phyloP scores from a whole-genome alignment of 2,113 vertebrate species.

The Notothenia rossii region DNA sequence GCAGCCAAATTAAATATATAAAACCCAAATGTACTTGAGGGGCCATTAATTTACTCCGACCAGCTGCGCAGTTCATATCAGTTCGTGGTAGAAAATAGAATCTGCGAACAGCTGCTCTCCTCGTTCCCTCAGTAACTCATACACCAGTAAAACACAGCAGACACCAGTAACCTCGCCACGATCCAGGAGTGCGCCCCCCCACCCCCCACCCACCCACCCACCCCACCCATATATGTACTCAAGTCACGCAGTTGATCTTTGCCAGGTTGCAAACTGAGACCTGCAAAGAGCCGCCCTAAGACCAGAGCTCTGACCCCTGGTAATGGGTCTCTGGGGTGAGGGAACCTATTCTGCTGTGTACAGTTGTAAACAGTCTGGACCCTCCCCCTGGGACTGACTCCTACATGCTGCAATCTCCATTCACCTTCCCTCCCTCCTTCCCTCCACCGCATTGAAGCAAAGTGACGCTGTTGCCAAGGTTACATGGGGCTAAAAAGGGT shows the following conservation, averaged over 20 bases:
- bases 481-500: slow-evolving; percentile 16
- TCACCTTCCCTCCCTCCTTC: slow-evolving; percentile 24
- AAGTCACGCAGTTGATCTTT: slow-evolving; percentile 52
- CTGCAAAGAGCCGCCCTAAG: slow-evolving; percentile 23
- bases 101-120: slow-evolving; percentile 15
- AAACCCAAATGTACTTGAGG: not conserved
- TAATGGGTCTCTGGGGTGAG: slow-evolving; percentile 56
- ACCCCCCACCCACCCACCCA: not conserved
- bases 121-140: not conserved
- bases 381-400: slow-evolving; percentile 43
- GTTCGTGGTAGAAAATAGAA: slow-evolving; percentile 15
- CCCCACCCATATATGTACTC: slow-evolving; percentile 23
- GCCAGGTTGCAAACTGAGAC: slow-evolving; percentile 42
- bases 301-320: slow-evolving; percentile 55
- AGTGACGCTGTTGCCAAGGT: slow-evolving; percentile 68
- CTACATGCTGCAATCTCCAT: slow-evolving; percentile 21
- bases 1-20: slow-evolving; percentile 17
- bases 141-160: slow-evolving; percentile 12
- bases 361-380: slow-evolving; percentile 54
- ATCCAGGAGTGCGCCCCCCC: not conserved
- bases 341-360: slow-evolving; percentile 26
- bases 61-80: slow-evolving; percentile 22
- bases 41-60: slow-evolving; percentile 11
- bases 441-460: slow-evolving; percentile 42
- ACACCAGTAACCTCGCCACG: not conserved